phyloP scores from a whole-genome alignment of 2,888 invertebrate species.

The Scrobipalpa atriplicella region DNA sequence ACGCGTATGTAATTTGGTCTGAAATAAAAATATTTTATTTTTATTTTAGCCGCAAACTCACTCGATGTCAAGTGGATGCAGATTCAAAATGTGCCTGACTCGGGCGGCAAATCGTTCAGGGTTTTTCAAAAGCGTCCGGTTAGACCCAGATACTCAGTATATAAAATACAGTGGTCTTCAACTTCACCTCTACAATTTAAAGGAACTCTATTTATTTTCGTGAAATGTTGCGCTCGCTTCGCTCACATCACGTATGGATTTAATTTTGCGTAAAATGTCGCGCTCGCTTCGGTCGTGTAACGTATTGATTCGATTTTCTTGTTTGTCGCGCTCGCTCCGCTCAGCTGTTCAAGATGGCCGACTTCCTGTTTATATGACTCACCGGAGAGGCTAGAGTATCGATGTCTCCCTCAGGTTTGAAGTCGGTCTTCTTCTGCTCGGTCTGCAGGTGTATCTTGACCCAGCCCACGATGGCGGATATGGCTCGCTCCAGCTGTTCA shows the following conservation, averaged over 20 bases:
- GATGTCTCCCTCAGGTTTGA: conserved; percentile 92
- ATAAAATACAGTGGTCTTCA: no score
- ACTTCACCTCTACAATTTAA: no score
- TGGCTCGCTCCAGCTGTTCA: conserved; percentile 93
- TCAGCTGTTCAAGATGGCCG: conserved; percentile 91
- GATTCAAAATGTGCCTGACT: no score
- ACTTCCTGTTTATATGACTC: conserved; percentile 61
- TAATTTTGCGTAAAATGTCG: conserved; percentile 89
- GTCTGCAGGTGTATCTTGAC: conserved; percentile 93
- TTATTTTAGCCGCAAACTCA: no score
- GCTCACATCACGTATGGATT: not conserved
- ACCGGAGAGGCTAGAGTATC: conserved; percentile 93
- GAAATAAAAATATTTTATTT: no score
- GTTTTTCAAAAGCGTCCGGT: no score
- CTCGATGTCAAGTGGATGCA: no score
- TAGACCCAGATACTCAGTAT: no score
- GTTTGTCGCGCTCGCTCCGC: conserved; percentile 93
- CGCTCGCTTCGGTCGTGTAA: conserved; percentile 99
- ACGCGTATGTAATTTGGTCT: no score
- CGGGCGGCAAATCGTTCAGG: no score
- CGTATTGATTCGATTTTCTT: no score
- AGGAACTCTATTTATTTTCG: no score
- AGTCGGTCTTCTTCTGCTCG: conserved; percentile 98
- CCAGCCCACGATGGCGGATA: conserved; percentile 95
- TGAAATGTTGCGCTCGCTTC: not conserved